Evolutionary conservation across 2,888 invertebrate genomes (phyloP).

Genomic region (Pandemis corylana): DNA sequence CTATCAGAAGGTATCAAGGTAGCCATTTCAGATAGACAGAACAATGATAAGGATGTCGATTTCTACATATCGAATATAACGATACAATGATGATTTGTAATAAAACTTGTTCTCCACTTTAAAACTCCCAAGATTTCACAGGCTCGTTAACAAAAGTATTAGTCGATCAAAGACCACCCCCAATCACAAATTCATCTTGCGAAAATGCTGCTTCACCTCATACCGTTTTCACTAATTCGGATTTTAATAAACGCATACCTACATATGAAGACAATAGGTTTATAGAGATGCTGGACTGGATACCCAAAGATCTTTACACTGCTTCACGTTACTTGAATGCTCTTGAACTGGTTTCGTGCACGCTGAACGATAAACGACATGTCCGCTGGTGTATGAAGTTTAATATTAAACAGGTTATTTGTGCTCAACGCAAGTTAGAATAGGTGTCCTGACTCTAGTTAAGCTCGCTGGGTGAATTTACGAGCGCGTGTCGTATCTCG

Average conservation of each 20-base stretch:
- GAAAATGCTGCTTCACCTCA: neutral
- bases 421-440: neutral
- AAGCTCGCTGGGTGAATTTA: conserved; percentile 15
- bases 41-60: no score
- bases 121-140: neutral
- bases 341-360: neutral
- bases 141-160: neutral
- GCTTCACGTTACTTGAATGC: neutral
- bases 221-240: neutral
- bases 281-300: neutral
- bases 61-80: neutral
- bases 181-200: neutral
- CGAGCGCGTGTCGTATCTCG: conserved; percentile 21
- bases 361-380: neutral
- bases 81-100: no score
- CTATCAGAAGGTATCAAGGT: no score
- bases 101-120: no score
- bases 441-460: conserved; percentile 1
- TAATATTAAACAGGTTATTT: conserved; percentile 6
- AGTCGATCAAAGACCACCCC: neutral
- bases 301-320: neutral
- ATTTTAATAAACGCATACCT: no score
- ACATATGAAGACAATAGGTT: neutral
- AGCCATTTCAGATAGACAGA: no score
- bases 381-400: neutral